phyloP scores from a whole-genome alignment of 1,140 invertebrate species.

The Formica selysi region DNA sequence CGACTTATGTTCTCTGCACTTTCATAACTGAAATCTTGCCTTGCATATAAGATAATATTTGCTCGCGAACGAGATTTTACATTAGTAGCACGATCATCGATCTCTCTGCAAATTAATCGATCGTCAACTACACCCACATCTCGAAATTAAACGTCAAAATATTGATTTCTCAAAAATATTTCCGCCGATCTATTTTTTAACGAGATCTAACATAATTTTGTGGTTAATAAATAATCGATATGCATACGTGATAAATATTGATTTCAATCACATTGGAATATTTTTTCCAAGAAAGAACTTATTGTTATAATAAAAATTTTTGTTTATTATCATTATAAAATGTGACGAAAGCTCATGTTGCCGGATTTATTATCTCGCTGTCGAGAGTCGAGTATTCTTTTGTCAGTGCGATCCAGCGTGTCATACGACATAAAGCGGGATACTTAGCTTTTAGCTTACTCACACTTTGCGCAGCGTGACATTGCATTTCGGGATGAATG shows the following conservation, averaged over 20 bases:
- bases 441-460: slow-evolving; percentile 47
- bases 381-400: slow-evolving; percentile 34
- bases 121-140: neutral
- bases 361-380: slow-evolving; percentile 17
- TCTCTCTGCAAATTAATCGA: slow-evolving; percentile 2
- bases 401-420: neutral
- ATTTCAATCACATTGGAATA: neutral
- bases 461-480: slow-evolving; percentile 21
- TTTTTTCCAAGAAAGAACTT: neutral
- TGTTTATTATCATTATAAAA: neutral
- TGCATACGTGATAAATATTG: slow-evolving; percentile 1
- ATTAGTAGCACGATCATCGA: neutral
- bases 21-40: slow-evolving; percentile 52
- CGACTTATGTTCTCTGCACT: slow-evolving; percentile 72
- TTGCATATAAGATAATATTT: neutral
- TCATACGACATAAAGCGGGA: slow-evolving; percentile 24
- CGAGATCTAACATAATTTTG: neutral
- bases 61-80: neutral
- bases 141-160: neutral
- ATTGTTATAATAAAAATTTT: neutral
- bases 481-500: slow-evolving; percentile 21
- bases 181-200: neutral
- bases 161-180: neutral
- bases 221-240: neutral
- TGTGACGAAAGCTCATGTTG: neutral